Evolutionary conservation across 2,888 invertebrate genomes (phyloP), one percentile per base, ranked within the genome.

Genomic region (Bibio marci): DNA sequence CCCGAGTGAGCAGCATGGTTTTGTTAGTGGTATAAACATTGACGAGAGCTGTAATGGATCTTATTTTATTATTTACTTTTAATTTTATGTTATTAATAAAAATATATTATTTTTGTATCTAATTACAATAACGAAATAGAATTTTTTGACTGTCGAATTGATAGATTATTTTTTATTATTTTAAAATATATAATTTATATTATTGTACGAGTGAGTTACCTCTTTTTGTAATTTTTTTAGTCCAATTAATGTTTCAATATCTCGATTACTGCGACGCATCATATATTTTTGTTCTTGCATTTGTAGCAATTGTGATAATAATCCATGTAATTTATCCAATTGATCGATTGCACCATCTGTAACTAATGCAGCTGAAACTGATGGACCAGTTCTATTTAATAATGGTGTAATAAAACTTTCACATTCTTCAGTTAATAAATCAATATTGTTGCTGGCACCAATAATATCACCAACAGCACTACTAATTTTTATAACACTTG

Each of bases 241-340:
- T 38, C 72, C 72, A 51, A 75, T 76, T 19, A 80, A 58, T 47
- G 80, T 73, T 50, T 82, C 79, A 30, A 85, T 66, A 48, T 81
- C 81, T 42, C 76, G 69, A 19, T 83, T 69, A 37, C 75, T 67
- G 46, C 71, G 67, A 41, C 79, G 70, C 18, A 83, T 62, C 44
- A 70, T 69, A 1, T 70, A 66, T 55, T 85, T 82, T 46, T 81
- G 76, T 49, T 80, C 76, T 45, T 76, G 70, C 28, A 85, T 59
- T 31, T 71, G 70, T 6, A 81, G 65, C 46, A 85, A 69, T 51
- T 83, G 80, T 51, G 86, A 81, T 57, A 87, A 68, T 26, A 88
- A 59, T 43, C 73, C 71, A 48, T 85, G 73, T 7, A 88, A 65
- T 48, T 80, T 80, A 47, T 82, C 83, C 37, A 88, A 57, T 51